A percentile compares a stretch with the other conserved stretches of the same genome.
Conservation (phyloP, 2,888 invertebrate genomes). For the Melanargia galathea region DNA sequence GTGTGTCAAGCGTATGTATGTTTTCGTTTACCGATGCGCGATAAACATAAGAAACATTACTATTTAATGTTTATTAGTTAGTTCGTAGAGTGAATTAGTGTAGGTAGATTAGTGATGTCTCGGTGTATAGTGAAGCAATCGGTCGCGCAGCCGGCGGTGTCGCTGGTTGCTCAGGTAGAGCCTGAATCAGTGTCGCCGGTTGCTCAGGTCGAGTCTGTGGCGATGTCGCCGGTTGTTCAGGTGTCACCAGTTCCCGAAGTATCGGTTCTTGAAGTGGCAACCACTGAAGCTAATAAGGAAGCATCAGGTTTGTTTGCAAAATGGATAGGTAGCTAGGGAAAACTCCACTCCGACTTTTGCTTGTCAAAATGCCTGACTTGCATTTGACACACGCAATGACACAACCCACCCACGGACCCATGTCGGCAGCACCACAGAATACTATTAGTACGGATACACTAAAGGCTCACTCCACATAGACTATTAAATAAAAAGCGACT, state of each 20-base stretch:
- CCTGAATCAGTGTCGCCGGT: slow-evolving; percentile 37
- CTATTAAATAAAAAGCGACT: too few relatives aligned
- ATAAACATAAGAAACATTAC: slow-evolving; percentile 27
- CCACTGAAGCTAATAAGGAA: slow-evolving; percentile 27
- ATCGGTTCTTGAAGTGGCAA: slow-evolving; percentile 27
- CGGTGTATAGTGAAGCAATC: slow-evolving; percentile 78
- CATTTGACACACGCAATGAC: too few relatives aligned
- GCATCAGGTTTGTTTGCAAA: slow-evolving; percentile 31
- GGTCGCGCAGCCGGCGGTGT: slow-evolving; percentile 60
- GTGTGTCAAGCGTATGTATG: slow-evolving; percentile 60
- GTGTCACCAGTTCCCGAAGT: slow-evolving; percentile 35
- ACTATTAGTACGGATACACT: too few relatives aligned
- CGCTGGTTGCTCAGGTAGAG: slow-evolving; percentile 44
- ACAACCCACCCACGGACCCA: too few relatives aligned
- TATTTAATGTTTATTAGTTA: slow-evolving; percentile 40
- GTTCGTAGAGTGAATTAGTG: slow-evolving; percentile 51
- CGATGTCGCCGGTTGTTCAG: slow-evolving; percentile 47
- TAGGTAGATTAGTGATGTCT: slow-evolving; percentile 63
- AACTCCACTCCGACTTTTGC: not conserved
- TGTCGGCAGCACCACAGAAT: too few relatives aligned
- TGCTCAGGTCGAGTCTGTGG: too few relatives aligned
- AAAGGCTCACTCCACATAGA: too few relatives aligned
- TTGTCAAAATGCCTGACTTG: too few relatives aligned
- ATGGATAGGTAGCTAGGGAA: too few relatives aligned
- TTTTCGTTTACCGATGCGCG: slow-evolving; percentile 39